A percentile compares a stretch with the other conserved stretches of the same genome.
phyloP scores from a whole-genome alignment of 2,888 invertebrate species.

The Opisthograptis luteolata region DNA sequence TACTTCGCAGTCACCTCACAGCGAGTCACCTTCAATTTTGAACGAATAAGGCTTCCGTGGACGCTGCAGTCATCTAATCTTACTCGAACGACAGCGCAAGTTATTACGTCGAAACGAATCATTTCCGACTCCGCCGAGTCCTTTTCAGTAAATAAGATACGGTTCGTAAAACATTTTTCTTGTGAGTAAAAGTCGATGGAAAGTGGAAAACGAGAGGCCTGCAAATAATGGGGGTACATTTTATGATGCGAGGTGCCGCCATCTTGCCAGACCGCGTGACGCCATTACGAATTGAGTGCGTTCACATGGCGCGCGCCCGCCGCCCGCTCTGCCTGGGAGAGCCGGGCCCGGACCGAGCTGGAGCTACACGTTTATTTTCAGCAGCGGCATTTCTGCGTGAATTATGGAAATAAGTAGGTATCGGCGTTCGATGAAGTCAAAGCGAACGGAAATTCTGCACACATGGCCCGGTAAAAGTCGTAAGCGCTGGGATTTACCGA shows the following conservation, averaged over 20 bases:
- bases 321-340: constrained; percentile 6
- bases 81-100: constrained; percentile 12
- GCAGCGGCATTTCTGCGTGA: constrained; percentile 27
- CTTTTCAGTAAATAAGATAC: constrained; percentile 37
- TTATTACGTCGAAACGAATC: constrained; percentile 1
- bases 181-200: constrained; percentile 45
- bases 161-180: constrained; percentile 38
- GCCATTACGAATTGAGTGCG: constrained; percentile 75
- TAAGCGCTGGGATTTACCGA: constrained; percentile 37
- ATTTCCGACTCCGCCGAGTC: constrained; percentile 3
- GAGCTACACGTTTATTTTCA: constrained; percentile 47
- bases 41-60: constrained; percentile 19
- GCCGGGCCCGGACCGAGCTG: constrained; percentile 9
- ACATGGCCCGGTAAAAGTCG: constrained; percentile 27
- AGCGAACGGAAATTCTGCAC: constrained; percentile 10
- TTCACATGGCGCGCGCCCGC: constrained; percentile 49
- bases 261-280: constrained; percentile 82
- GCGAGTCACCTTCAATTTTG: constrained; percentile 34
- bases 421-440: constrained; percentile 7
- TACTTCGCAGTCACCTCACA: constrained; percentile 63
- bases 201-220: constrained; percentile 57
- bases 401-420: constrained; percentile 28
- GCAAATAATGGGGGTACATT: constrained; percentile 64
- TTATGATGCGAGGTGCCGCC: constrained; percentile 61
- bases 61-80: constrained; percentile 6